Base-by-base conservation (phyloP, 64 coral and sea anemone species). In the Orbicella faveolata region DNA sequence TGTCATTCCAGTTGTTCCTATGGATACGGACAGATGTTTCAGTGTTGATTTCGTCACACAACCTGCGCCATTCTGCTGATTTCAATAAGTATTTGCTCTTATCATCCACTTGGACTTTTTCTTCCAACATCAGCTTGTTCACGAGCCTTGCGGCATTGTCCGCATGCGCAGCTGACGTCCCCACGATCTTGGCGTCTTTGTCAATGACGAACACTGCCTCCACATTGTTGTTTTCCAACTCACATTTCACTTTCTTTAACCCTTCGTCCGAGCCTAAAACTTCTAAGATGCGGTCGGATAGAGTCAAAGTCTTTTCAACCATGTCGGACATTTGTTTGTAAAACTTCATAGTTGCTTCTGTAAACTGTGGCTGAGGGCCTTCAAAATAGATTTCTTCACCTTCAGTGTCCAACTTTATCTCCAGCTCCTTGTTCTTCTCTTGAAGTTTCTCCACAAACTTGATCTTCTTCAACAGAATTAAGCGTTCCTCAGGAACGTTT, bases 131-230 rank as follows among this genome's bases (percentile, higher is more conserved):
- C 67, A 93, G n/a, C 52, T 77, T 89, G 15, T 87, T 75, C 20
- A 93, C 88, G 55, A 89, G 9, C 23, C 76, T 63, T 18, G 37
- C 55, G 3, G 92, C 79, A 34, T 93, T 83, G 26, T 93, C 92
- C 23, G 72, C 87, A 64, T 93, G 75, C 39, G 70, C 59, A 36
- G 86, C 80, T 9, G 87, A 68, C 68, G 67, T 89, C 2, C 92
- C 92, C 6, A 89, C 72, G 8, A 83, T 75, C 17, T 36, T 53
- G 15, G 73, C 78, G 61, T 93, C 92, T 0, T 61, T 73, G 59
- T 93, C 69, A 33, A 89, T 76, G 23, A 89, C 57, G 63, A 93
- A 83, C 17, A 93, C 92, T 21, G 92, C 86, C 35, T 93, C 78
- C 61, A 93, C 59, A 5, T 74, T 86, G 68, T 88, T 83, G 18